Evolutionary conservation across 2,113 vertebrate genomes (phyloP).

Genomic region (Hemibagrus wyckioides): DNA sequence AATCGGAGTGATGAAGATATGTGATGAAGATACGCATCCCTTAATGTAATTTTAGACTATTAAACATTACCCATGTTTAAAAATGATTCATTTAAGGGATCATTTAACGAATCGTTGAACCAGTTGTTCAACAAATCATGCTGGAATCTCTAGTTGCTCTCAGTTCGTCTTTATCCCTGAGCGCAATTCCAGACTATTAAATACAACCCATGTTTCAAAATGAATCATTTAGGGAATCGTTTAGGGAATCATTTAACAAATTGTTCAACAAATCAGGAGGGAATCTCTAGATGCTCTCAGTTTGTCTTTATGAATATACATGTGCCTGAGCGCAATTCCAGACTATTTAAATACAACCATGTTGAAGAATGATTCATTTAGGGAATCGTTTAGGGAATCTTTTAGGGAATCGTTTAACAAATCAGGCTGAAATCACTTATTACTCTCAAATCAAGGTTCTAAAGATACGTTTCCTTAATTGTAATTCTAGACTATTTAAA

Average conservation of each 20-base stretch:
- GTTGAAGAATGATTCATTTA: too few relatives aligned
- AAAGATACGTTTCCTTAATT: too few relatives aligned
- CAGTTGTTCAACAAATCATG: not conserved
- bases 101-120: not conserved
- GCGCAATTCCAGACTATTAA: not conserved
- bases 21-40: not conserved
- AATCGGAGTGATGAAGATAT: too few relatives aligned
- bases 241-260: not conserved
- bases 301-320: not conserved
- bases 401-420: not conserved
- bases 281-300: not conserved
- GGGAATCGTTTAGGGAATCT: not conserved
- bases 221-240: not conserved
- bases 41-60: not conserved
- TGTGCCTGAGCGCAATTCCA: not conserved
- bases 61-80: not conserved
- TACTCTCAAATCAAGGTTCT: too few relatives aligned
- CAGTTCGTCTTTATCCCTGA: not conserved
- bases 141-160: not conserved
- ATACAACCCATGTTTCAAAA: not conserved
- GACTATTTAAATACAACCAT: not conserved
- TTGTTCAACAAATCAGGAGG: not conserved
- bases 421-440: too few relatives aligned
- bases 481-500: too few relatives aligned
- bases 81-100: not conserved